Conservation (phyloP, 2,888 invertebrate species). For the Eilema sororculum region DNA sequence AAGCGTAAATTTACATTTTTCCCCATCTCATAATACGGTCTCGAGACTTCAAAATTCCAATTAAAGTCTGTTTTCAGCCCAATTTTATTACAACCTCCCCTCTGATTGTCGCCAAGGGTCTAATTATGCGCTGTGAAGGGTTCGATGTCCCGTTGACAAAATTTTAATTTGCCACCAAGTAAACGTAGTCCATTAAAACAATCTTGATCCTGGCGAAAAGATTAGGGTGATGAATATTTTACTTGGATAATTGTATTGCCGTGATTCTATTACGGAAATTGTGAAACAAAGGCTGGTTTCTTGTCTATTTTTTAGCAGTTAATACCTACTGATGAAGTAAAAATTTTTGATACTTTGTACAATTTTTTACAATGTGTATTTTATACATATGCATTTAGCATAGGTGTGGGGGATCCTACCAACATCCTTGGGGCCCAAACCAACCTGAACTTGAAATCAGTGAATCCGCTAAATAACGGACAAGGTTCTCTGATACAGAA, state of each 20-base stretch:
- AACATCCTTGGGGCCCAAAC: no score
- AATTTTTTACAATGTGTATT: no score
- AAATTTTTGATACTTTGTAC: no score
- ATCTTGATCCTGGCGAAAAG: conserved; percentile 11
- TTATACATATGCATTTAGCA: no score
- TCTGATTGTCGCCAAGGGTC: conserved; percentile 16
- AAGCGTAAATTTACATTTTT: conserved; percentile 3
- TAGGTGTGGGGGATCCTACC: no score
- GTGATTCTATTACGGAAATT: background rate
- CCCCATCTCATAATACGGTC: background rate
- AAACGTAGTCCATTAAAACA: conserved; percentile 12
- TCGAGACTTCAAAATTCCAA: conserved; percentile 6
- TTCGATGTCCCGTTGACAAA: conserved; percentile 14
- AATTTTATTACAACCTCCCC: conserved; percentile 15
- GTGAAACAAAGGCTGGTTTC: background rate
- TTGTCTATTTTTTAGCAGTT: no score
- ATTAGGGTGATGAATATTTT: conserved; percentile 8
- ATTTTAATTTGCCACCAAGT: conserved; percentile 20
- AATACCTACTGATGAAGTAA: no score
- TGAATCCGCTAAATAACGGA: no score
- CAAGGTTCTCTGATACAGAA: no score
- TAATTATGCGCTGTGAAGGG: conserved; percentile 14
- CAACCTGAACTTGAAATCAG: no score
- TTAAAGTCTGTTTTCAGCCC: conserved; percentile 1
- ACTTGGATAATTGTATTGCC: background rate